Base-by-base conservation (phyloP, 2,888 invertebrate species). In the Drosophila prostipennis region DNA sequence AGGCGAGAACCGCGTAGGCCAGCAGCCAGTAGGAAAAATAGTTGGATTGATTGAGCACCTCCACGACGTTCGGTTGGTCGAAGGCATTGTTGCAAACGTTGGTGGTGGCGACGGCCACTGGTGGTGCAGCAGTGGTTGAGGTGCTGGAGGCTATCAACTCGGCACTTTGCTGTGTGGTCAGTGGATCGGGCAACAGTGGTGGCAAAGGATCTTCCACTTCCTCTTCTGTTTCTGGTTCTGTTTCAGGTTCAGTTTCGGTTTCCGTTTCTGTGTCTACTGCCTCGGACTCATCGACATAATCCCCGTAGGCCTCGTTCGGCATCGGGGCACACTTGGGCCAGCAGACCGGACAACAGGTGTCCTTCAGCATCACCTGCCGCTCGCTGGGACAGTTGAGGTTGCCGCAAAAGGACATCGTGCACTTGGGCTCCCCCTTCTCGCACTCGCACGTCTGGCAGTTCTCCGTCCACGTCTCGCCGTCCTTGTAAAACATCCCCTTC, bases 361-460 rank as follows among this genome's bases (percentile, higher is more conserved):
- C 89, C 60, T 88, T 87, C 0, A 91, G 68, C 14, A 69, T 76
- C 6, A 91, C 87, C 74, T 90, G 90, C 13, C 91, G 83, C 23
- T 85, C 81, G 32, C 65, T 75, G 32, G 90, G 89, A 52, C 91
- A 92, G 54, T 80, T 86, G 51, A 91, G 76, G 14, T 85, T 83
- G 13, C 84, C 84, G 49, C 91, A 92, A 36, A 91, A 82, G 8
- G 90, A 83, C 29, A 89, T 79, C 43, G 84, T 65, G 48, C 92
- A 92, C 56, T 91, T 90, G 34, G 77, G 79, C 43, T 91, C 90
- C 3, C 92, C 92, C 71, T 86, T 86, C 13, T 80, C 80, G 46
- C 91, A 91, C 32, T 90, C 89, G 61, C 91, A 91, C 7, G 89
- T 89, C 46, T 84, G 88, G 77, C 92, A 92, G 8, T 89, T 89